A percentile compares a stretch with the other conserved stretches of the same genome.
Conservation (phyloP, 35 echinoderm and acorn worm genomes). For the Stichopus chloronotus region DNA sequence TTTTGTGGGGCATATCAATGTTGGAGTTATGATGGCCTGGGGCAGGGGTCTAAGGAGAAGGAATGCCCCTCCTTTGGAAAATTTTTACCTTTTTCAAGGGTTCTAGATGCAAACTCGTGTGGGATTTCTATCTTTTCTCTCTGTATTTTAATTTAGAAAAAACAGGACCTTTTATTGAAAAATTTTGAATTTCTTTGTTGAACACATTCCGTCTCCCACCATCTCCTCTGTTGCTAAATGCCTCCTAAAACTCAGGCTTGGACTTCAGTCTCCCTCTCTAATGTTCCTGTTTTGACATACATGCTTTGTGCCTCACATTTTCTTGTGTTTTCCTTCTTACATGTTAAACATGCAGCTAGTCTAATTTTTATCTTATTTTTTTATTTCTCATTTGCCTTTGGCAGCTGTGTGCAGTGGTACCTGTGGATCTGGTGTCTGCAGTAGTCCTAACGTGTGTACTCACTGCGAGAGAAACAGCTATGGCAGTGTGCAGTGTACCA, state of each 20-base stretch:
- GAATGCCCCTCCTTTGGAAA: too few relatives aligned
- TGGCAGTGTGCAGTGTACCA: constrained; percentile 2
- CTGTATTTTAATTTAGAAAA: too few relatives aligned
- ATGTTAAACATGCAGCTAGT: not conserved
- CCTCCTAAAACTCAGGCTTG: not conserved
- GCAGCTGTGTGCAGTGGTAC: constrained; percentile 66
- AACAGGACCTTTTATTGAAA: too few relatives aligned
- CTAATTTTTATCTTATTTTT: not conserved
- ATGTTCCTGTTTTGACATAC: not conserved
- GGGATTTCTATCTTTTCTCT: too few relatives aligned
- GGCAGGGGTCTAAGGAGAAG: too few relatives aligned
- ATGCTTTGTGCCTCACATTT: not conserved
- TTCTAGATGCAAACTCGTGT: too few relatives aligned
- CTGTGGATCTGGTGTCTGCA: constrained; percentile 60
- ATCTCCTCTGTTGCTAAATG: not conserved
- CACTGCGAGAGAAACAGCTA: constrained; percentile 40
- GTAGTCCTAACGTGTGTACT: constrained; percentile 57
- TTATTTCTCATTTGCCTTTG: not conserved
- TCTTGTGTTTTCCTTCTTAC: not conserved
- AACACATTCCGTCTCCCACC: too few relatives aligned
- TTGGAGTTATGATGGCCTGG: too few relatives aligned
- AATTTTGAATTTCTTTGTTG: too few relatives aligned
- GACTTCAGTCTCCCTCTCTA: not conserved
- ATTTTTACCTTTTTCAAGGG: too few relatives aligned
- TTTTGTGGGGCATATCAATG: too few relatives aligned